These are phyloP conservation scores for Drosophila fuyamai DNA, from an alignment of 1,140 invertebrate species.

Conservation along the genomic window DNA sequence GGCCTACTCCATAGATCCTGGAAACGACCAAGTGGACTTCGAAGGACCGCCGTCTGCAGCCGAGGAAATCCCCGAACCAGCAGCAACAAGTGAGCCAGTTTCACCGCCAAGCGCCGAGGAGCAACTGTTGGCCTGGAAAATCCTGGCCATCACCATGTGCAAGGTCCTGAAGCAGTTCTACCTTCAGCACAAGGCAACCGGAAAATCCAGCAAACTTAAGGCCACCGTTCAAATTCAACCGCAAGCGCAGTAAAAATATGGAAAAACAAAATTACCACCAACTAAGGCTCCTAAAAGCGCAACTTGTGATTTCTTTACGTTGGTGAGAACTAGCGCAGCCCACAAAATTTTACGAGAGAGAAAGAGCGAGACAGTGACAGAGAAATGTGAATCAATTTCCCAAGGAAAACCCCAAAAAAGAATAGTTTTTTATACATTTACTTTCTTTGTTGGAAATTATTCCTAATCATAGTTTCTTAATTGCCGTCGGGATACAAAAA, in stretches of 20 bases:
- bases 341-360: constrained; percentile 31
- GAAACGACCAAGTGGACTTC: constrained; percentile 66
- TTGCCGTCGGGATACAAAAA: constrained; percentile 53
- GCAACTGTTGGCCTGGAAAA: constrained; percentile 74
- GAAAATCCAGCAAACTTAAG: constrained; percentile 63
- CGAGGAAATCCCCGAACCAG: not conserved
- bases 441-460: constrained; percentile 51
- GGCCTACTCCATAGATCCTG: constrained; percentile 15
- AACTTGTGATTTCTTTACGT: constrained; percentile 79
- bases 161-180: constrained; percentile 79
- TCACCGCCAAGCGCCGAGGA: constrained; percentile 57
- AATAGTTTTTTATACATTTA: constrained; percentile 31
- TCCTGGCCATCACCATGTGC: constrained; percentile 78
- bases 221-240: constrained; percentile 72
- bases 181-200: constrained; percentile 57
- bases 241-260: constrained; percentile 62
- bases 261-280: constrained; percentile 11
- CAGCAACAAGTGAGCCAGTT: constrained; percentile 59
- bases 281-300: constrained; percentile 72
- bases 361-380: constrained; percentile 41
- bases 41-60: constrained; percentile 46
- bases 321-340: constrained; percentile 76
- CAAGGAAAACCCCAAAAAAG: constrained; percentile 46
- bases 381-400: constrained; percentile 67
- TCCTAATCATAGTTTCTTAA: constrained; percentile 42